These are phyloP conservation scores for Liparis tanakae DNA, from an alignment of 2,797 vertebrate genomes.

Conservation along the genomic window DNA sequence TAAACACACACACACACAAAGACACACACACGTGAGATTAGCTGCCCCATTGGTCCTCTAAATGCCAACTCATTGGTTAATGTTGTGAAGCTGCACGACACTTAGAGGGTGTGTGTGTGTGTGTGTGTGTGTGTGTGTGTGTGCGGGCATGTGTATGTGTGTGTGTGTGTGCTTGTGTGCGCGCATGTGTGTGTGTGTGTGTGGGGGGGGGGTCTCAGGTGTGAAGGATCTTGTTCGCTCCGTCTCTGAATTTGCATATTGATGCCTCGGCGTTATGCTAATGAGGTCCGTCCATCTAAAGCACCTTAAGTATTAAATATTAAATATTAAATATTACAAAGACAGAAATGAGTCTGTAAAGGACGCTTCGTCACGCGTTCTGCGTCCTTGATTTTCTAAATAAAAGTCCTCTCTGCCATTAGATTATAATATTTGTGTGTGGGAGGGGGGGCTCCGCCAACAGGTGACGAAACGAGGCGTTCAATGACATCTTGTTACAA, in stretches of 20 bases:
- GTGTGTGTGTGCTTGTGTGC: conserved; percentile 7
- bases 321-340: too few relatives aligned
- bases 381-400: not conserved
- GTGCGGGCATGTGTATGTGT: conserved; percentile 27
- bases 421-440: too few relatives aligned
- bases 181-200: too few relatives aligned
- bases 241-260: too few relatives aligned
- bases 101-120: conserved; percentile 6
- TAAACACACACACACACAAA: conserved; percentile 16
- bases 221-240: too few relatives aligned
- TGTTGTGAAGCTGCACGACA: conserved; percentile 59
- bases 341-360: too few relatives aligned
- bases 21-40: conserved; percentile 53
- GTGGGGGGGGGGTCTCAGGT: too few relatives aligned
- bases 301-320: too few relatives aligned
- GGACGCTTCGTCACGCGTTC: too few relatives aligned
- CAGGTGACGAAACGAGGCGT: conserved; percentile 41
- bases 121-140: conserved; percentile 27
- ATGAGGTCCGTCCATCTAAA: too few relatives aligned
- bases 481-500: conserved; percentile 25
- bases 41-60: conserved; percentile 66
- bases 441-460: not conserved
- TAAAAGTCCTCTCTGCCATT: not conserved
- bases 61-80: conserved; percentile 76
- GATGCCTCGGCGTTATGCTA: too few relatives aligned